Evolutionary conservation across 2,888 invertebrate genomes (phyloP).

Genomic region (Eremobia ochroleuca): DNA sequence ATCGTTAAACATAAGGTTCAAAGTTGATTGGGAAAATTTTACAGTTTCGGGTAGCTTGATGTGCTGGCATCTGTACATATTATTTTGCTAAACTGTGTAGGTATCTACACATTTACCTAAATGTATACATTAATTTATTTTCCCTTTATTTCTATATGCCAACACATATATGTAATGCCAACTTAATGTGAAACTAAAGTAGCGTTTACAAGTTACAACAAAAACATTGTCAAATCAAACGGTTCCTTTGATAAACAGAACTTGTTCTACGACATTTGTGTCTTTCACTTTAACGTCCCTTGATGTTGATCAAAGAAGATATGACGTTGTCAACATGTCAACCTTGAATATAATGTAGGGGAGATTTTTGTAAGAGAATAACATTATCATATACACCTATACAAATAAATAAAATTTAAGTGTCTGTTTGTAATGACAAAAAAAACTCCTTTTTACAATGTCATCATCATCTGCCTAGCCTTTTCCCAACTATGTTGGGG

Average conservation of each 20-base stretch:
- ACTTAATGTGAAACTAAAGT: not conserved
- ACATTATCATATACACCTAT: not conserved
- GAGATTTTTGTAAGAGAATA: not conserved
- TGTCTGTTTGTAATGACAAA: no score
- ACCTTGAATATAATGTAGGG: not conserved
- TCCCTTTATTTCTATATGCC: not conserved
- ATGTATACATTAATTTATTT: not conserved
- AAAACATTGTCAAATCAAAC: slow-evolving; percentile 30
- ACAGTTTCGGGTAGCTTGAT: no score
- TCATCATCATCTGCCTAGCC: no score
- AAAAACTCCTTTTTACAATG: no score
- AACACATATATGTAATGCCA: no score
- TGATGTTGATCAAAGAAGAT: slow-evolving; percentile 44
- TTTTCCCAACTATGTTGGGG: not conserved
- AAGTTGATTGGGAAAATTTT: no score
- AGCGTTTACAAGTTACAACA: not conserved
- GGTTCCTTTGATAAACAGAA: slow-evolving; percentile 21
- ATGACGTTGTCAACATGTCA: slow-evolving; percentile 28
- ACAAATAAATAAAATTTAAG: no score
- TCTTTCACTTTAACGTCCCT: slow-evolving; percentile 8
- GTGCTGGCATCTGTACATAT: no score
- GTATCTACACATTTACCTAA: no score
- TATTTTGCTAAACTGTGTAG: no score
- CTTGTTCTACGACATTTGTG: slow-evolving; percentile 1
- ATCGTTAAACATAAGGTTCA: no score